phyloP scores from a whole-genome alignment of 2,797 vertebrate genomes.

The Semaprochilodus insignis region DNA sequence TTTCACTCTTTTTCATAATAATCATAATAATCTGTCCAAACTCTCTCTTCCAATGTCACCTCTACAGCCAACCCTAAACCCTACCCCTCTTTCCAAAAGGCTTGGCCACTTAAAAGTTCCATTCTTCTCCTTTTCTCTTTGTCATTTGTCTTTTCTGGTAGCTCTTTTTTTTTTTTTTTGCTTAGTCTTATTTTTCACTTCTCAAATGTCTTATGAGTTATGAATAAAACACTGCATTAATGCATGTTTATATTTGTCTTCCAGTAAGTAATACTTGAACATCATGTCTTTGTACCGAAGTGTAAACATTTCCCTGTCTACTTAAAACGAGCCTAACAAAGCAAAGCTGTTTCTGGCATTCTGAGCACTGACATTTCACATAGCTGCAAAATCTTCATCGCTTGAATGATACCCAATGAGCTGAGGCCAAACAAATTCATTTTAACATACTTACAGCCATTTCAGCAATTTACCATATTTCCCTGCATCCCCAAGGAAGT shows the following conservation, averaged over 20 bases:
- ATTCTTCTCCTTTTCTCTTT: not conserved
- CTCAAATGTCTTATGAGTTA: not conserved
- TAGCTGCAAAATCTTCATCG: conserved; percentile 43
- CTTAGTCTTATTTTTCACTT: not conserved
- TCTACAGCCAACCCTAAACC: not conserved
- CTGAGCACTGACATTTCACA: conserved; percentile 33
- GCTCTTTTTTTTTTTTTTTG: not conserved
- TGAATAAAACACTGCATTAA: not conserved
- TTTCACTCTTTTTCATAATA: too few species aligned
- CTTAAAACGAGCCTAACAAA: conserved; percentile 21
- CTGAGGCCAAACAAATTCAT: conserved; percentile 32
- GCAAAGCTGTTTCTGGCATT: conserved; percentile 15
- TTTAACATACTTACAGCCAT: conserved; percentile 47
- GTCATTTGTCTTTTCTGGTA: not conserved
- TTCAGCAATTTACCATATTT: conserved; percentile 29
- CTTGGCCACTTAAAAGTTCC: not conserved
- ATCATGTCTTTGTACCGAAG: not conserved
- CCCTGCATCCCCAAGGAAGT: conserved; percentile 9
- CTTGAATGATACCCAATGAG: conserved; percentile 51
- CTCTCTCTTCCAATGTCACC: not conserved
- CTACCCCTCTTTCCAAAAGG: not conserved
- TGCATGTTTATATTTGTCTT: not conserved
- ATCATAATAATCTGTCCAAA: not conserved
- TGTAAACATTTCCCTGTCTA: conserved; percentile 28
- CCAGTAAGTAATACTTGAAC: not conserved